Conservation (phyloP, 2,797 vertebrate genomes). For the Mastacembelus armatus region DNA sequence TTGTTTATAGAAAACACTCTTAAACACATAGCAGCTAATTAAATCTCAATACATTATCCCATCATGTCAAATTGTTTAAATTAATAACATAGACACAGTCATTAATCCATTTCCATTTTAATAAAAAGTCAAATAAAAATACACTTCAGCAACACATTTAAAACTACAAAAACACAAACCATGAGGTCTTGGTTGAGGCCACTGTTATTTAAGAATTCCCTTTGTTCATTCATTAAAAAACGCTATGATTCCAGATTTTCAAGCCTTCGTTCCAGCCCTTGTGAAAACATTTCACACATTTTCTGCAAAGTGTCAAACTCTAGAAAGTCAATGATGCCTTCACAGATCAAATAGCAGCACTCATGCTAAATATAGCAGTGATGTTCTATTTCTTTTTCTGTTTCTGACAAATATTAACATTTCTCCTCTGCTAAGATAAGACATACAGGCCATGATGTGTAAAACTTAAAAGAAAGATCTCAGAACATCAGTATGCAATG, state of each 20-base stretch:
- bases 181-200: conserved; percentile 24
- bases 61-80: conserved; percentile 1
- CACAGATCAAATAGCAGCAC: conserved; percentile 49
- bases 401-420: conserved; percentile 43
- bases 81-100: not conserved
- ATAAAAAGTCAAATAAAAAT: conserved; percentile 65
- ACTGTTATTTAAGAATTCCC: conserved; percentile 23
- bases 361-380: conserved; percentile 47
- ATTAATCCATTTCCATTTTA: conserved; percentile 50
- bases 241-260: conserved; percentile 1
- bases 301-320: conserved; percentile 39
- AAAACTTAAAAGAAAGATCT: conserved; percentile 29
- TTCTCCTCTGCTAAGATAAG: conserved; percentile 35
- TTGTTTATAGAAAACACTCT: not conserved
- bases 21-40: not conserved
- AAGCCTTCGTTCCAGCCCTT: not conserved
- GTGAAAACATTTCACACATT: conserved; percentile 42
- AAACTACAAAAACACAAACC: conserved; percentile 37
- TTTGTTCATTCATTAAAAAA: conserved; percentile 32
- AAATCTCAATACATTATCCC: conserved; percentile 16
- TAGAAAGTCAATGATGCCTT: conserved; percentile 23
- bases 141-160: conserved; percentile 38
- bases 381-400: conserved; percentile 37
- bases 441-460: conserved; percentile 28
- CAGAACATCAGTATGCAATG: conserved; percentile 6